Base-by-base conservation (phyloP, 2,797 vertebrate species). In the Selene dorsalis region DNA sequence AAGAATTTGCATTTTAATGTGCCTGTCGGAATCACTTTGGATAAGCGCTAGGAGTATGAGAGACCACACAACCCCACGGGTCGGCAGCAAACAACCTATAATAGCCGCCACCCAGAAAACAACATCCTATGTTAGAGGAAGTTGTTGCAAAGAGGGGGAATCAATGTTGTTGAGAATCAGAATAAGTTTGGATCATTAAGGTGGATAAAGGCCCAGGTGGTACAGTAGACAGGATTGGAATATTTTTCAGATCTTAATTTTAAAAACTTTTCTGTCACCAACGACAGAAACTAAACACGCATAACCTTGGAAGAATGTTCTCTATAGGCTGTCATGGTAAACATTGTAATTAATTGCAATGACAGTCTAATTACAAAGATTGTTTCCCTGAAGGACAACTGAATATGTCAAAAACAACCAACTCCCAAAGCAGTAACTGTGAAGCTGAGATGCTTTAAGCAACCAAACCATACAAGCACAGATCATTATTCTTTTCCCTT, bases 1-100 rank as follows among this genome's bases (percentile, higher is more conserved):
- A 92, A 93, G 93, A 96, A 97, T 97, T 96, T 95, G 96, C 96
- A 97, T 95, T 97, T 97, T 96, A 96, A 96, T 96, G 94, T 93
- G 95, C 92, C 91, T 93, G 94, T 95, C 94, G 89, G 90, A 95
- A 93, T 94, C 94, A 85, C 83, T 95, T 94, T 95, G 88, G 87
- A 90, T 84, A 83, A 79, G 69, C 88, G 75, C 87, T 76, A 80
- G 32, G 82, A 88, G 88, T 76, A 66, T 74, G 84, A 85, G 87
- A 58, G 85, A 74, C 90, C 80, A 60, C 75, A 77, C 85, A 87
- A 93, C 91, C 92, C 82, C 84, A 52, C 30, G 81, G 90, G 91
- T 89, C 87, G 55, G 61, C 81, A 56, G 76, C 88, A 91, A 88
- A 88, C 89, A 87, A 79, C 86, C 86, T 74, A 59, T 91, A 91